Evolutionary conservation across 2,113 vertebrate genomes (phyloP), one percentile per base, ranked within the genome.

Genomic region (Hirundichthys speculiger): DNA sequence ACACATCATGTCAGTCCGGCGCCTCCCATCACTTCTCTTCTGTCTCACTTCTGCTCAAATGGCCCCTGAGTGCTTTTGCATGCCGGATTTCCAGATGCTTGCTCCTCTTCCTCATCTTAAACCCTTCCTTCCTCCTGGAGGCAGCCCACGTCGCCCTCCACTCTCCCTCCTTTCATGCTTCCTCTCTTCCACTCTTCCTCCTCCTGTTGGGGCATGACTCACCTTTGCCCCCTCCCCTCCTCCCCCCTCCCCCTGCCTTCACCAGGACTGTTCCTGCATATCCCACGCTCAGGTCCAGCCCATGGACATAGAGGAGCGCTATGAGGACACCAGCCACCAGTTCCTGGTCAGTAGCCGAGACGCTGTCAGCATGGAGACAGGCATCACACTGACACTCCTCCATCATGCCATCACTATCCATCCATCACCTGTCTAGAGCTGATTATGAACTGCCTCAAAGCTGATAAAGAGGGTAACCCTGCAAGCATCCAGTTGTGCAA

Each of bases 201-300:
- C 13, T 65, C 56, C 64, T 51, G 42, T 49, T 13, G n/a, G 53
- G 21, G 70, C 76, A 80, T 81, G 82, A 90, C 80, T 90, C 82
- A 90, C 88, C 51, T 88, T 41, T 91, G 76, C 69, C 77, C 66
- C 75, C 72, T 54, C 64, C 62, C 77, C 69, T 55, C 67, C 59
- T 66, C 48, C 69, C 66, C 75, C 72, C 51, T 61, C 62, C 72
- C 58, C 67, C 52, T 27, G 27, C 27, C 69, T 71, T 63, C 75
- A 76, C 79, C 74, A 99, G 98, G 96, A 97, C 91, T 98, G 97
- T 92, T 96, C 95, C 93, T 99, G 96, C 85, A 94, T 98, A 93
- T 95, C 95, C 74, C 94, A 94, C 88, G 93, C 96, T 79, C 94
- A 90, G 82, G 94, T 99, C 90, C 96, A 96, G 93, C 86, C 95